A percentile compares a stretch with the other conserved stretches of the same genome.
phyloP scores from a whole-genome alignment of 2,113 vertebrate species.

The Osmerus mordax region DNA sequence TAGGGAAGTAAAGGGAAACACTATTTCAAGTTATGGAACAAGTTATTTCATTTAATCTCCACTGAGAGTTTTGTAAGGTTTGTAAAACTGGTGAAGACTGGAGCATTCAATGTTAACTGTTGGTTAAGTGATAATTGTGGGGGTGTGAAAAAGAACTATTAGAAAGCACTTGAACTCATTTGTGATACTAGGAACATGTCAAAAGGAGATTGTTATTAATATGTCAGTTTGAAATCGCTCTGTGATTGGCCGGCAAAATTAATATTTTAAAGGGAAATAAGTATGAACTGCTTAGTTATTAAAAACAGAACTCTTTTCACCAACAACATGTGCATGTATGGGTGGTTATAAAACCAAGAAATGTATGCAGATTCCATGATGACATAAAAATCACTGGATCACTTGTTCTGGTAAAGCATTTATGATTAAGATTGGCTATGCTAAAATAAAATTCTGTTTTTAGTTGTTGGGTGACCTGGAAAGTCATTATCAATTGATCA shows the following conservation, averaged over 20 bases:
- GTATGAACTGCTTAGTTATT: too few relatives aligned
- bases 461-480: too few relatives aligned
- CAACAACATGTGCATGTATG: too few relatives aligned
- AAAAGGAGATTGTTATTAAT: slow-evolving; percentile 46
- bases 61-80: slow-evolving; percentile 22
- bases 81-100: slow-evolving; percentile 21
- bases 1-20: slow-evolving; percentile 24
- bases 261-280: too few relatives aligned
- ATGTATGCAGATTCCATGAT: too few relatives aligned
- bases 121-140: not conserved
- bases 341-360: too few relatives aligned
- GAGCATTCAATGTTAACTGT: not conserved
- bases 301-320: too few relatives aligned
- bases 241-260: not conserved
- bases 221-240: slow-evolving; percentile 38
- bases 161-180: not conserved
- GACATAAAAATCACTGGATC: too few relatives aligned
- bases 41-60: slow-evolving; percentile 18
- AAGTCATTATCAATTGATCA: too few relatives aligned
- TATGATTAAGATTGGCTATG: too few relatives aligned
- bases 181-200: slow-evolving; percentile 24
- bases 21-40: not conserved
- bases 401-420: too few relatives aligned
- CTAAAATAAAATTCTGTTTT: too few relatives aligned
- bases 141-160: not conserved